Conservation (phyloP, 2,113 vertebrate species). For the Desmodus rotundus region DNA sequence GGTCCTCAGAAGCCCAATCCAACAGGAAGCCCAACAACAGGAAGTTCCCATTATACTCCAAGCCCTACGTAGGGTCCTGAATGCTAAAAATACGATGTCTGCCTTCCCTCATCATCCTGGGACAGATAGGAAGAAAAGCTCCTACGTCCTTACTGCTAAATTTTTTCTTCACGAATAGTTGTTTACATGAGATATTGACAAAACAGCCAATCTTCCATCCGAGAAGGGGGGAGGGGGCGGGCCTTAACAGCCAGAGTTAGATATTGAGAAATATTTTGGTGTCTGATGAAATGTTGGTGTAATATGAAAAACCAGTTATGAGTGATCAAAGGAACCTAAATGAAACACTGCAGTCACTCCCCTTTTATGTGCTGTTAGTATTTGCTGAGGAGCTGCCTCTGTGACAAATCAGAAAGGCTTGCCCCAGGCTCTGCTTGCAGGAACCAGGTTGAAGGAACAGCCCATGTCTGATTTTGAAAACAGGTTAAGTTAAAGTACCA, state of each 20-base stretch:
- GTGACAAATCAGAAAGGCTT: not conserved
- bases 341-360: not conserved
- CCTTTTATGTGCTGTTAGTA: not conserved
- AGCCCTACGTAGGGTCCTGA: not conserved
- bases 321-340: constrained; percentile 46
- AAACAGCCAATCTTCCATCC: not conserved
- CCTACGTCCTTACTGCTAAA: not conserved
- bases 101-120: not conserved
- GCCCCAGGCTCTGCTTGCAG: not conserved
- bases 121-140: not conserved
- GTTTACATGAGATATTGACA: not conserved
- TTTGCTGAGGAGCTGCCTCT: not conserved
- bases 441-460: constrained; percentile 23
- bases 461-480: not conserved
- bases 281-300: constrained; percentile 38
- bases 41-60: not conserved
- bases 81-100: not conserved
- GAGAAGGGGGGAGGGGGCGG: not conserved
- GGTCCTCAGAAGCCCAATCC: not conserved
- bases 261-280: constrained; percentile 1
- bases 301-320: constrained; percentile 53
- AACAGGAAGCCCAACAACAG: not conserved
- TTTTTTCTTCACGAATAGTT: not conserved
- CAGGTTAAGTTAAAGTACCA: not conserved
- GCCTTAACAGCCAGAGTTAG: not conserved